phyloP scores from a whole-genome alignment of 2,113 vertebrate genomes.

The Calyptomena viridis region DNA sequence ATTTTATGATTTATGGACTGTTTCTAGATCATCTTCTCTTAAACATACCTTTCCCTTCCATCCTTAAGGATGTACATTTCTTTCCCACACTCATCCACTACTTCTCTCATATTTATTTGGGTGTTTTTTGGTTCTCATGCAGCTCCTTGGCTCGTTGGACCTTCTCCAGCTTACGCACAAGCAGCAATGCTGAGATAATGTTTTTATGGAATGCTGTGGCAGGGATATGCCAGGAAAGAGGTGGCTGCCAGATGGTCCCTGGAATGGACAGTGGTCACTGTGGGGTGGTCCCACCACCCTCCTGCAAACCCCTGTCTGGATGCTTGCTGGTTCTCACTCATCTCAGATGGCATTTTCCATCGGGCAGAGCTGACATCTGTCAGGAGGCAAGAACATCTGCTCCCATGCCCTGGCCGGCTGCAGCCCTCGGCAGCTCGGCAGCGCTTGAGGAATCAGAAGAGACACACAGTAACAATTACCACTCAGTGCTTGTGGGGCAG shows the following conservation, averaged over 20 bases:
- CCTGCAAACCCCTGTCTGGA: background rate
- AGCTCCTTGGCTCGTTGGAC: background rate
- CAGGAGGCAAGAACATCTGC: slow-evolving; percentile 29
- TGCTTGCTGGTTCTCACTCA: background rate
- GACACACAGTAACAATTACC: slow-evolving; percentile 1
- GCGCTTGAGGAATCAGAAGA: background rate
- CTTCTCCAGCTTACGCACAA: background rate
- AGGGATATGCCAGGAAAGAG: background rate
- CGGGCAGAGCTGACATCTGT: background rate
- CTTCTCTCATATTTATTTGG: background rate
- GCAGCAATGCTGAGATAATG: background rate
- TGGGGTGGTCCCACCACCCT: background rate
- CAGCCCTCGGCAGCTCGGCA: background rate
- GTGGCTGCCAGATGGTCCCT: background rate
- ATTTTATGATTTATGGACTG: background rate
- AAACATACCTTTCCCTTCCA: slow-evolving; percentile 1
- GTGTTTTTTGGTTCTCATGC: background rate
- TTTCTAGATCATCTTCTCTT: background rate
- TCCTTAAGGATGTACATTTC: background rate
- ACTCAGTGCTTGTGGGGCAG: background rate
- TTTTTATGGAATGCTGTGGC: background rate
- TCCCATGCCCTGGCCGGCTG: background rate
- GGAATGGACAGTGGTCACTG: background rate
- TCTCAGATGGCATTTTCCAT: background rate
- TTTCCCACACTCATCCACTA: background rate